A percentile compares a stretch with the other conserved stretches of the same genome.
phyloP scores from a whole-genome alignment of 2,888 invertebrate genomes.

The Phyto melanocephala region DNA sequence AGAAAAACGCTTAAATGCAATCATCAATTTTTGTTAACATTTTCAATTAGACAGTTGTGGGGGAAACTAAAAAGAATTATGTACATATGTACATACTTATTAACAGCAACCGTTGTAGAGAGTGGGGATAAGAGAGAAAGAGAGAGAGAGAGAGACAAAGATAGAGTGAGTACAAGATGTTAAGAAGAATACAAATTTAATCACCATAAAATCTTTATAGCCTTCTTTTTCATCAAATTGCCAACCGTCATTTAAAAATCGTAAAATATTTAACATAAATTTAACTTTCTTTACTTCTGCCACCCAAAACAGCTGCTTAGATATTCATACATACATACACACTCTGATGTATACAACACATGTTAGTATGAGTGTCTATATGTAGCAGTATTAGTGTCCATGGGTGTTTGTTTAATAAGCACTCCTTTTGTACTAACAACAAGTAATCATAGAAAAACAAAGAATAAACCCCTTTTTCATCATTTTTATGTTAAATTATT shows the following conservation, averaged over 20 bases:
- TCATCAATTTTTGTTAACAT: slow-evolving; percentile 40
- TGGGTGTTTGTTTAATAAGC: neutral
- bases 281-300: neutral
- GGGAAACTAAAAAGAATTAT: neutral
- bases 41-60: slow-evolving; percentile 45
- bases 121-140: neutral
- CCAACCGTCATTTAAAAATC: slow-evolving; percentile 62
- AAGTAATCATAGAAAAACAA: neutral
- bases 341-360: neutral
- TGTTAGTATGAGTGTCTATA: neutral
- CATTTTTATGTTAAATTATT: slow-evolving; percentile 24
- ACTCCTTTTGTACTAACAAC: neutral
- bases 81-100: neutral
- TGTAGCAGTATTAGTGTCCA: neutral
- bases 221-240: slow-evolving; percentile 55
- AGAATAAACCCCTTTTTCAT: slow-evolving; percentile 50
- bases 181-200: slow-evolving; percentile 59
- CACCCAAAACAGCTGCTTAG: neutral
- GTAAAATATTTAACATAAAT: slow-evolving; percentile 62
- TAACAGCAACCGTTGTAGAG: neutral
- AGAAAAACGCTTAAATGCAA: neutral
- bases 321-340: neutral
- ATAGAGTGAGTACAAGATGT: neutral
- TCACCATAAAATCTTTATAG: slow-evolving; percentile 62
- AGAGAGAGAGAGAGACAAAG: neutral